Conservation (phyloP, 2,888 invertebrate species). For the Apantesis nais region DNA sequence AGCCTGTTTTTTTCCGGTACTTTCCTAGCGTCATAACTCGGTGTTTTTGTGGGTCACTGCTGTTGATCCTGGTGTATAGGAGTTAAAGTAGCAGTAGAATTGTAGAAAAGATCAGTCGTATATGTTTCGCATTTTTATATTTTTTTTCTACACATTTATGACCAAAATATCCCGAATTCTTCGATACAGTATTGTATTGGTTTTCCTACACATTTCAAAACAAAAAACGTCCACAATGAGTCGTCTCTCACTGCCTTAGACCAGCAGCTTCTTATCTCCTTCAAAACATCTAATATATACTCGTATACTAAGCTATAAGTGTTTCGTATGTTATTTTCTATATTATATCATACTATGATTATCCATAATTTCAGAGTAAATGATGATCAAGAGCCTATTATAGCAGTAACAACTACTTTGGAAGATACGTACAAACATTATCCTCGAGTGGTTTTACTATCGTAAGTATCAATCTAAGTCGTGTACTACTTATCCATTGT, state of each 20-base stretch:
- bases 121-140: not conserved
- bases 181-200: not conserved
- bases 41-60: too few species aligned
- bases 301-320: not conserved
- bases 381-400: conserved; percentile 78
- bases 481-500: not conserved
- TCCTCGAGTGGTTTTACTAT: conserved; percentile 75
- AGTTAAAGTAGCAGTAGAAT: too few species aligned
- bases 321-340: not conserved
- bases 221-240: too few species aligned
- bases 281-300: too few species aligned
- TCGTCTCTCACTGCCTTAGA: too few species aligned
- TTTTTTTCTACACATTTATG: too few species aligned
- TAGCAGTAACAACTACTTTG: conserved; percentile 74
- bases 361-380: conserved; percentile 60
- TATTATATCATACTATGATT: not conserved
- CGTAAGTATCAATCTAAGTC: conserved; percentile 69
- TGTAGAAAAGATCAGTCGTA: too few species aligned
- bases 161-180: not conserved
- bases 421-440: conserved; percentile 74
- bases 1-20: too few species aligned
- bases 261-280: too few species aligned
- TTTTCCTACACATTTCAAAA: too few species aligned
- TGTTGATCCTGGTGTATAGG: too few species aligned
- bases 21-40: too few species aligned